Percentiles rank a stretch among this genome's conserved stretches.
Conservation (phyloP, 2,113 vertebrate species). For the Alces alces region DNA sequence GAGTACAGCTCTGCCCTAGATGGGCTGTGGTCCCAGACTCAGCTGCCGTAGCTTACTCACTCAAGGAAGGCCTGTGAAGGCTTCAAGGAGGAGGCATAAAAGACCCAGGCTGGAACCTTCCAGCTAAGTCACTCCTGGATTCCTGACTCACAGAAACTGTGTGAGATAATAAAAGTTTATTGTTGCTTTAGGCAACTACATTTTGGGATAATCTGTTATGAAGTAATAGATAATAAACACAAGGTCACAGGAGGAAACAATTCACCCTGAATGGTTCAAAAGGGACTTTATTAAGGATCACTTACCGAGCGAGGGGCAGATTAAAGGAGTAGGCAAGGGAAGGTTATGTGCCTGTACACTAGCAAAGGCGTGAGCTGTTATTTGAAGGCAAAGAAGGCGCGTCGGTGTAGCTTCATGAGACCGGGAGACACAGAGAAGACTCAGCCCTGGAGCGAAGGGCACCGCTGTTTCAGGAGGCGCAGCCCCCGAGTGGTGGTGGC, state of each 20-base stretch:
- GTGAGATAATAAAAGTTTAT: neutral
- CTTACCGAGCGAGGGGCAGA: neutral
- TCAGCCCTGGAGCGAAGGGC: neutral
- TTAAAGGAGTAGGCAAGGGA: neutral
- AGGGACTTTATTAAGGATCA: neutral
- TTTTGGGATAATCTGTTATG: neutral
- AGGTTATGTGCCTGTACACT: neutral
- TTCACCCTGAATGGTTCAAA: neutral
- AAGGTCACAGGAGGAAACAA: neutral
- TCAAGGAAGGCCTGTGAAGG: neutral
- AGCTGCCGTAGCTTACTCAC: neutral
- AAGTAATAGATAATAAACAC: neutral
- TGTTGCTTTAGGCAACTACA: neutral
- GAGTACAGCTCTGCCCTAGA: no score
- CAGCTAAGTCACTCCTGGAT: slow-evolving; percentile 25
- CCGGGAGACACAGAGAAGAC: neutral
- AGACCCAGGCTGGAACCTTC: neutral
- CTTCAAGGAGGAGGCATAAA: neutral
- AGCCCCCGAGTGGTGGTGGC: neutral
- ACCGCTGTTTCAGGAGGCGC: neutral
- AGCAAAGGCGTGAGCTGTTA: neutral
- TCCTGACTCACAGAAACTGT: neutral
- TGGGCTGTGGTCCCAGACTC: neutral
- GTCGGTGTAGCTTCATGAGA: neutral
- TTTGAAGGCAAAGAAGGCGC: neutral